A percentile compares a stretch with the other conserved stretches of the same genome.
Conservation (phyloP, 2,113 vertebrate species). For the Anarhynchus alexandrinus region DNA sequence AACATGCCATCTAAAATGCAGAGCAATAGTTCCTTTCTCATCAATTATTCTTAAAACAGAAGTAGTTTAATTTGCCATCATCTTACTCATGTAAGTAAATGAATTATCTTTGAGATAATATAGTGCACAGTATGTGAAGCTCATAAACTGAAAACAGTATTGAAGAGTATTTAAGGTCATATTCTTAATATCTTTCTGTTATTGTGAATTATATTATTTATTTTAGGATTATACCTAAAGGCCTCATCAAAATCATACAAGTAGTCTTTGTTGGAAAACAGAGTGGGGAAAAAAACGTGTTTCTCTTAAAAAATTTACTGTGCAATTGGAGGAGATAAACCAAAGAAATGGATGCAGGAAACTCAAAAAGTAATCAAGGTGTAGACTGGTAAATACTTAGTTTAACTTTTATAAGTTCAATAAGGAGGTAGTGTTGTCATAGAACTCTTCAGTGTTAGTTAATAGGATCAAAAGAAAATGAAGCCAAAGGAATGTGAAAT, state of each 20-base stretch:
- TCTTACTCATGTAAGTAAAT: not conserved
- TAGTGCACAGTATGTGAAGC: not conserved
- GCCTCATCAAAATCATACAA: not conserved
- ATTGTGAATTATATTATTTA: not conserved
- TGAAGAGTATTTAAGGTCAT: not conserved
- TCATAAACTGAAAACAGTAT: not conserved
- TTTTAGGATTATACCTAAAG: not conserved
- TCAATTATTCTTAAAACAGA: not conserved
- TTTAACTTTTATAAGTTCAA: not conserved
- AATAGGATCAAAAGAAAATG: not conserved
- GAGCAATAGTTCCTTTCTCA: not conserved
- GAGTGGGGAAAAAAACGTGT: fast-evolving
- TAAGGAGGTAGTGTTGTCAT: not conserved
- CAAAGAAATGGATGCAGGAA: not conserved
- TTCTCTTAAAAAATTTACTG: not conserved
- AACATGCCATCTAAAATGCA: not conserved
- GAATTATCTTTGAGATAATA: not conserved
- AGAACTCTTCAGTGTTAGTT: not conserved
- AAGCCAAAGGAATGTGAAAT: not conserved
- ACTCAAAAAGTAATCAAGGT: not conserved
- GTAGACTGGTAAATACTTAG: not conserved
- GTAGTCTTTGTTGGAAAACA: not conserved
- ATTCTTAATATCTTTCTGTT: not conserved
- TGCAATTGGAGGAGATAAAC: not conserved
- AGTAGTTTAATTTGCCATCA: not conserved